Base-by-base conservation (phyloP, 2,113 vertebrate genomes). In the Alexandromys fortis region DNA sequence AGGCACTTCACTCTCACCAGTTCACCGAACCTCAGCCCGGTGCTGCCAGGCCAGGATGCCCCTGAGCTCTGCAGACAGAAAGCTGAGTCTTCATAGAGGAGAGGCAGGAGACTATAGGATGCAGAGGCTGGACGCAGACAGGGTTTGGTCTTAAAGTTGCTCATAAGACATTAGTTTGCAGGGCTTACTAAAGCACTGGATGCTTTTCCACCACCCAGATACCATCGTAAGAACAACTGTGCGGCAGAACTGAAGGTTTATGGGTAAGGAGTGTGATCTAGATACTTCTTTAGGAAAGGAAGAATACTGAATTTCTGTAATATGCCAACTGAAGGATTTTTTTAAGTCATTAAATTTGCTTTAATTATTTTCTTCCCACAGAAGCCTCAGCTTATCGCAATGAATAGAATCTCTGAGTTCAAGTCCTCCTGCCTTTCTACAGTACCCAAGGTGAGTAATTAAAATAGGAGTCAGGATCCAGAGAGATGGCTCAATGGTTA, bases 371-470 rank as follows among this genome's bases (percentile, higher is more conserved):
- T 91, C 86, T 89, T 9, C 33, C 47, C 52, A 13, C 67, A 65
- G 90, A 96, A 96, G 52, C 52, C 30, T 81, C 91, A 85, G 33
- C 75, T 96, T 89, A 89, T 96, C 67, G 86, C 95, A 79, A 16
- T n/a, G 58, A 94, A 49, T 26, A 96, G 26, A 38, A 81, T 97
- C 3, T 1, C 89, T 7, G 86, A 94, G 21, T 52, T 89, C 22
- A 89, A 91, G 28, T 55, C 86, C 78, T 49, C 58, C 55, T 49
- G 77, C 55, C 58, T n/a, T 70, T 65, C 67, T 52, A 92, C 96
- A 85, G 49, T 49, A 58, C 7, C 30, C 52, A 96, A 87, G 95
- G 97, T 97, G 73, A 97, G 96, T 78, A 49, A 67, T 79, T 86
- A 55, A 30, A 67, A 2, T 22, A 49, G 52, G 6, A 65, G 61